Evolutionary conservation across 2,113 vertebrate species (phyloP).

Genomic region (Anguilla japonica): DNA sequence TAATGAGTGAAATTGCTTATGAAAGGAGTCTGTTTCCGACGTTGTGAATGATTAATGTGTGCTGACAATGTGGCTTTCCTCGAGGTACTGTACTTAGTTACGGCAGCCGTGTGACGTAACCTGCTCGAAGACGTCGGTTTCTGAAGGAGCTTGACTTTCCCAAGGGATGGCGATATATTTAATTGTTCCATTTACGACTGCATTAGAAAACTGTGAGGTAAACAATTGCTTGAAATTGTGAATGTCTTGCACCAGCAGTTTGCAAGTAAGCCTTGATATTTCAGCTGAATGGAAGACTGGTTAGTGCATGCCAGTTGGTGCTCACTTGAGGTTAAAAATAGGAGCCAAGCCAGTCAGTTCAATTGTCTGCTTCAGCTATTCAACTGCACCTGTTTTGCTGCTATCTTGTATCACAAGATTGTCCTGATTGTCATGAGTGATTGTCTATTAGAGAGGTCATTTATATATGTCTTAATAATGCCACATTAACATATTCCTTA

Average conservation of each 20-base stretch:
- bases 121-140: conserved; percentile 39
- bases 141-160: conserved; percentile 24
- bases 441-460: conserved; percentile 48
- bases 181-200: conserved; percentile 24
- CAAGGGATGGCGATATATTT: conserved; percentile 21
- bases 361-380: conserved; percentile 43
- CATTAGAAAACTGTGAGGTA: neutral
- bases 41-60: conserved; percentile 67
- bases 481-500: conserved; percentile 50
- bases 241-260: neutral
- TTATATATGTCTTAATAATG: conserved; percentile 51
- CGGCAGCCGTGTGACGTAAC: conserved; percentile 63
- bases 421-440: conserved; percentile 56
- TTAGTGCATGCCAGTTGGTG: neutral
- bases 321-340: neutral
- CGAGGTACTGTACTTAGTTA: conserved; percentile 58
- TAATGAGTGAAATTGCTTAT: conserved; percentile 73
- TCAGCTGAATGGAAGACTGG: neutral
- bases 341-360: conserved; percentile 25
- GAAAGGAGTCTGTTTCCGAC: conserved; percentile 69
- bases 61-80: conserved; percentile 72
- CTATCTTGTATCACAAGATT: conserved; percentile 45
- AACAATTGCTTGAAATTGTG: neutral
- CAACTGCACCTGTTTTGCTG: conserved; percentile 47
- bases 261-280: neutral